These are phyloP conservation scores for Sphenodon punctatus DNA, from an alignment of 2,797 vertebrate species.

Conservation along the genomic window DNA sequence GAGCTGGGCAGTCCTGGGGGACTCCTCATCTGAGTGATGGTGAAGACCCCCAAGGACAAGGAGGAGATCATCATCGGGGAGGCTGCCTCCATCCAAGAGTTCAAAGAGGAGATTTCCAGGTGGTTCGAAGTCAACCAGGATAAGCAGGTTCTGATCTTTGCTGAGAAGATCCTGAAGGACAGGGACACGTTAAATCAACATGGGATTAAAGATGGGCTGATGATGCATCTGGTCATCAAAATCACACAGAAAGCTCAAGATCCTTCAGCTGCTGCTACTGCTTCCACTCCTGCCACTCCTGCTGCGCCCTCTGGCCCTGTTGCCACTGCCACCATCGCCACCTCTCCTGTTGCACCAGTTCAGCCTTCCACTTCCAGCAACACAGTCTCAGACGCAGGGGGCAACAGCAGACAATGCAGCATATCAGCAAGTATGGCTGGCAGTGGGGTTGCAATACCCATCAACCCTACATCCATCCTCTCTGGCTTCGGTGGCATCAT, in stretches of 20 bases:
- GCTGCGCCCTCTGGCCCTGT: conserved; percentile 48
- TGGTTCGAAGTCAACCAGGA: conserved; percentile 98
- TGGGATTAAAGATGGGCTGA: conserved; percentile 97
- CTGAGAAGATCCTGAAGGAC: conserved; percentile 98
- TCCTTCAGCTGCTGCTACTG: conserved; percentile 51
- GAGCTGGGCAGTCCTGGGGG: conserved; percentile 72
- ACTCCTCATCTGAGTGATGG: conserved; percentile 92
- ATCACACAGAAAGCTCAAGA: conserved; percentile 88
- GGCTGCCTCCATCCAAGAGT: conserved; percentile 93
- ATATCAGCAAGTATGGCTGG: conserved; percentile 72
- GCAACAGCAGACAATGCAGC: conserved; percentile 69
- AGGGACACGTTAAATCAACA: conserved; percentile 95
- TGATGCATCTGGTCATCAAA: conserved; percentile 98
- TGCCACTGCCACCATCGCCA: conserved; percentile 20
- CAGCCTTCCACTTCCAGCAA: conserved; percentile 82
- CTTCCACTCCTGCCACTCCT: conserved; percentile 58
- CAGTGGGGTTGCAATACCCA: conserved; percentile 70
- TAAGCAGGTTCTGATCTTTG: conserved; percentile 99
- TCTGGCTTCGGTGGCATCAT: conserved; percentile 94
- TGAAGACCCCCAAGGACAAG: conserved; percentile 97
- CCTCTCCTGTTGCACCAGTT: conserved; percentile 66
- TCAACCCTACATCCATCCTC: conserved; percentile 85
- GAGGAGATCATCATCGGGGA: conserved; percentile 94
- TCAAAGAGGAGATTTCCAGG: conserved; percentile 98
- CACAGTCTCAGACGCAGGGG: conserved; percentile 68